Evolutionary conservation across 1,140 invertebrate species (phyloP), one percentile per base, ranked within the genome.

Genomic region (Zeugodacus cucurbitae): DNA sequence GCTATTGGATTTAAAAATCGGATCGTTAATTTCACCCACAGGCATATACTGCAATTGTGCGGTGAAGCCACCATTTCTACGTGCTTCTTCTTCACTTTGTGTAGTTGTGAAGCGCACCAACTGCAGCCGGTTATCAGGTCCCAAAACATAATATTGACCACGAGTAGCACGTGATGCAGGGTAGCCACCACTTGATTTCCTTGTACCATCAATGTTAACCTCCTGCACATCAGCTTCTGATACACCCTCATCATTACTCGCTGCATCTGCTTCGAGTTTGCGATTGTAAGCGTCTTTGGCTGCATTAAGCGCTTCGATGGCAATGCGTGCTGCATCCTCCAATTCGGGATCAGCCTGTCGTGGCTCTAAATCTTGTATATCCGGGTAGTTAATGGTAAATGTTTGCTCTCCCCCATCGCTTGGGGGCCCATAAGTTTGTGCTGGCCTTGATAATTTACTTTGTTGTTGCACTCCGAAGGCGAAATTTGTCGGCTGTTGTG

Each of bases 141-240:
- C 89, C 6, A 93, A 78, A 2, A 93, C 89, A 74, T 91, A 93
- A 58, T 93, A 93, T 34, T 91, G 91, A 3, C 93, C 93, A 14
- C 91, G 86, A 29, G 88, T 74, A 3, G 78, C 59, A 41, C 87
- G 87, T 32, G 87, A 85, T 14, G 88, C 70, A 7, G 74, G 74
- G n/a, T 82, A 82, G 22, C 74, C 74, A 20, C 10, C 74, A 82
- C 44, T 82, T 82, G 74, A 0, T 32, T n/a, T 64, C 74, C 88
- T 82, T 29, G 62, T 87, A 87, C 87, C 87, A 14, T 88, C 78
- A 22, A 86, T 88, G 62, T 86, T 44, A 48, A 20, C 82, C 54
- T 87, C 59, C 17, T 37, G 74, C 41, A 67, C 58, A 44, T 86
- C 82, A 11, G 88, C 78, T 87, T 74, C 78, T 11, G 58, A 62